phyloP scores from a whole-genome alignment of 2,797 vertebrate species.

The Enteromius radiatus region DNA sequence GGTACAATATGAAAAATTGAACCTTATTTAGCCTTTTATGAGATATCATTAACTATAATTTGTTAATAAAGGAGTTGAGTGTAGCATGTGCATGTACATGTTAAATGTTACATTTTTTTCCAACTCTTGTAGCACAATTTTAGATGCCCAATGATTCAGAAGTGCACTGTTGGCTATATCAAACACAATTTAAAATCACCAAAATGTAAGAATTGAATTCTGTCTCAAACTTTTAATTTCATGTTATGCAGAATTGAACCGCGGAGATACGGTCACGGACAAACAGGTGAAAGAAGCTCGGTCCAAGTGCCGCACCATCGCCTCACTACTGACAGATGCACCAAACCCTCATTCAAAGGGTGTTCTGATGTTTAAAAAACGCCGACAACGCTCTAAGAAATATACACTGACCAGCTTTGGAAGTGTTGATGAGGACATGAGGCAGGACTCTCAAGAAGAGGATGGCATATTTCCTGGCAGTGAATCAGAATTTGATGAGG shows the following conservation, averaged over 20 bases:
- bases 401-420: conserved; percentile 97
- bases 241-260: conserved; percentile 87
- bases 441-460: conserved; percentile 86
- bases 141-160: background rate
- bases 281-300: conserved; percentile 96
- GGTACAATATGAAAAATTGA: background rate
- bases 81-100: background rate
- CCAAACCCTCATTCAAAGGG: conserved; percentile 98
- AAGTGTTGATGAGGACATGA: conserved; percentile 88
- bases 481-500: conserved; percentile 97
- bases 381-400: conserved; percentile 95
- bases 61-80: background rate
- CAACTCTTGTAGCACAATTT: background rate
- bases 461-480: conserved; percentile 92
- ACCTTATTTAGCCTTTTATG: background rate
- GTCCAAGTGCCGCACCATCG: conserved; percentile 96
- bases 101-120: background rate
- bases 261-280: conserved; percentile 90
- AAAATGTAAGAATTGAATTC: background rate
- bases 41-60: background rate
- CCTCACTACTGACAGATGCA: conserved; percentile 92
- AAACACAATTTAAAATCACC: background rate
- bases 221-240: conserved; percentile 50
- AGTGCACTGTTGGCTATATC: background rate
- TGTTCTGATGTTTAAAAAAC: conserved; percentile 99